Evolutionary conservation across 2,113 vertebrate genomes (phyloP).

Genomic region (Carlito syrichta): DNA sequence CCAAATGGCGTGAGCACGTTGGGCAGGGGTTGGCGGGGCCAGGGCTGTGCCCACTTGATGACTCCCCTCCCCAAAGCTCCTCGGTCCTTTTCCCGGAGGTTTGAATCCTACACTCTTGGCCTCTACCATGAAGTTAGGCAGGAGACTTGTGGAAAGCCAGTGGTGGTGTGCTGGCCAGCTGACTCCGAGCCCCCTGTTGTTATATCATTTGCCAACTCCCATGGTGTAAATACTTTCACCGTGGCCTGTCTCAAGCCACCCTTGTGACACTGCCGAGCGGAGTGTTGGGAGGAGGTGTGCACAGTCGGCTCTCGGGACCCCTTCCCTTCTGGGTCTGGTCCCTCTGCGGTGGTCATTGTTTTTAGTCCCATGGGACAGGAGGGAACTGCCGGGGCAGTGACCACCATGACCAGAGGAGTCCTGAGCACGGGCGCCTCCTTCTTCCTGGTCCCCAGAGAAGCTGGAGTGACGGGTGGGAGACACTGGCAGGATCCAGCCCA

Average conservation of each 20-base stretch:
- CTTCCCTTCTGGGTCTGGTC: no score
- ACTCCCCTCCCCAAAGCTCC: neutral
- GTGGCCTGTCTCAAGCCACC: accelerated
- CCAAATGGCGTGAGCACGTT: neutral
- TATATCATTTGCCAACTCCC: accelerated
- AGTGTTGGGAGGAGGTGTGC: neutral
- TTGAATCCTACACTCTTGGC: no score
- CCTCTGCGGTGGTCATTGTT: neutral
- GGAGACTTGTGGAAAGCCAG: neutral
- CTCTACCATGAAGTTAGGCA: accelerated
- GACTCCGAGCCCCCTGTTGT: accelerated
- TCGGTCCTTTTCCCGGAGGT: neutral
- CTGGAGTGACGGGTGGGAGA: neutral
- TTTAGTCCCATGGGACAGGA: neutral
- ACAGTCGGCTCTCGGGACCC: accelerated
- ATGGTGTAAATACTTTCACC: neutral
- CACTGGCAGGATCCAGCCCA: neutral
- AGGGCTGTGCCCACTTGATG: neutral
- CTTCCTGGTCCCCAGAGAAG: accelerated
- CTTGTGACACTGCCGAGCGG: accelerated
- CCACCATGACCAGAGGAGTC: neutral
- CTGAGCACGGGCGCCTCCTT: neutral
- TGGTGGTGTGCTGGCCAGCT: neutral
- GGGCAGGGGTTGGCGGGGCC: neutral
- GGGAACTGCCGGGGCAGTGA: no score